Evolutionary conservation across 64 coral and sea anemone genomes (phyloP), one percentile per base, ranked within the genome.

Genomic region (Catalaphyllia jardinei): DNA sequence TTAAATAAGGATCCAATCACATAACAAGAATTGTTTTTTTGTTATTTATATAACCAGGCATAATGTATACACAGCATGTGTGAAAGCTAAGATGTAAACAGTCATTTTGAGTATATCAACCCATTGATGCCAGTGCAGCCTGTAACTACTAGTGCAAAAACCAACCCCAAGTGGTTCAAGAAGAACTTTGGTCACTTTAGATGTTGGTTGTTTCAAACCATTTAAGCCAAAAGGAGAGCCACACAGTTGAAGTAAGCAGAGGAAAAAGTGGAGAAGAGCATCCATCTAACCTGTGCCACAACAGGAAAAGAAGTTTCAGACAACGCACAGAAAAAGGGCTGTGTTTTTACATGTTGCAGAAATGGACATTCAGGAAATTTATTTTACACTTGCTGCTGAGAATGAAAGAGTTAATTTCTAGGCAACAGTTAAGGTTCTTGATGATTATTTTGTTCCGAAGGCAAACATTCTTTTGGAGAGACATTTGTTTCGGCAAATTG

Each of bases 401-500:
- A 54, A 24, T 27, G 51, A 1, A n/a, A n/a, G 49, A 24, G 50
- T n/a, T 61, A 59, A 35, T 35, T 35, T 80, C 29, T 0, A 61
- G 19, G 78, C 52, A 12, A 80, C 78, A 25, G 50, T 80, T 30
- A 29, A 61, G 27, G 52, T 92, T 17, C 39, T 92, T 31, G 90
- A 87, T 69, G 42, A 76, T 77, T 79, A 92, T 72, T 92, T 92
- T 31, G 54, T 42, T 39, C 74, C 59, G 5, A 63, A 86, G 28
- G 29, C 64, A 20, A 92, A 87, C 29, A 3, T 78, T 46, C 82
- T 83, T 2, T 92, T 92, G 28, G 74, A 92, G 35, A 92, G 82
- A 35, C 82, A 92, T 79, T 73, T 67, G 74, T 87, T 92, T 78
- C 20, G 72, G 17, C 72, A 79, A 42, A 92, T 92, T 60, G 16